A percentile compares a stretch with the other conserved stretches of the same genome.
Evolutionary conservation across 1,140 invertebrate genomes (phyloP).

Genomic region (Drosophila burlai): DNA sequence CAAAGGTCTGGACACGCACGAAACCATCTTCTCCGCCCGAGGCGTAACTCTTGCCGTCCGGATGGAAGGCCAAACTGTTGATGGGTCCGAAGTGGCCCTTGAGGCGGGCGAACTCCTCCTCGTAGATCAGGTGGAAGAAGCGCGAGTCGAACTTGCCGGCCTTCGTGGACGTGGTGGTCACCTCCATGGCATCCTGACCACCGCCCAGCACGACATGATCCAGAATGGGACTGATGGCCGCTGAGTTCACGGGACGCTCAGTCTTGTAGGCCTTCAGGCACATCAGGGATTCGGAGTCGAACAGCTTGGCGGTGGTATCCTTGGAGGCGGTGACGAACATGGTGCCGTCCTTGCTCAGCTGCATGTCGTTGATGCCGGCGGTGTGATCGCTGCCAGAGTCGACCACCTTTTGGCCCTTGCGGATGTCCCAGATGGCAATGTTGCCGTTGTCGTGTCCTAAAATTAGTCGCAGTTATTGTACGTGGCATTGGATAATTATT

Average conservation of each 20-base stretch:
- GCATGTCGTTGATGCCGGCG: slow-evolving; percentile 97
- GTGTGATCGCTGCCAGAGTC: slow-evolving; percentile 92
- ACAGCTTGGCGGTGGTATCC: slow-evolving; percentile 97
- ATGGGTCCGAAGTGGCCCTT: slow-evolving; percentile 99
- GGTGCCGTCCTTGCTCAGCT: slow-evolving; percentile 95
- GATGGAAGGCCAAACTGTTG: slow-evolving; percentile 99
- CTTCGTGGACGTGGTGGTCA: slow-evolving; percentile 97
- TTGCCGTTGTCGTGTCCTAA: slow-evolving; percentile 95
- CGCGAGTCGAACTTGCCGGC: slow-evolving; percentile 99
- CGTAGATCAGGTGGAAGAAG: slow-evolving; percentile 99
- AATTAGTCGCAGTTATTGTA: slow-evolving; percentile 7
- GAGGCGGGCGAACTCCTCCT: slow-evolving; percentile 99
- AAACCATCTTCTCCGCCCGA: slow-evolving; percentile 99
- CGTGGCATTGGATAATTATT: neutral
- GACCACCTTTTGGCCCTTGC: slow-evolving; percentile 92
- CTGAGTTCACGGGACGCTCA: slow-evolving; percentile 98
- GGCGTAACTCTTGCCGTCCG: slow-evolving; percentile 98
- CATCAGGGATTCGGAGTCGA: slow-evolving; percentile 94
- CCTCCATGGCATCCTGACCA: slow-evolving; percentile 99
- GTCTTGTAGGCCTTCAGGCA: slow-evolving; percentile 98
- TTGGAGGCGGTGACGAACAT: slow-evolving; percentile 99
- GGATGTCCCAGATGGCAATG: slow-evolving; percentile 95
- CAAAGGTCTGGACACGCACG: slow-evolving; percentile 97
- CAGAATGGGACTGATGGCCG: slow-evolving; percentile 96
- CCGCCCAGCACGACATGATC: slow-evolving; percentile 98